Base-by-base conservation (phyloP, 2,797 vertebrate genomes). In the Adrianichthys oophorus region DNA sequence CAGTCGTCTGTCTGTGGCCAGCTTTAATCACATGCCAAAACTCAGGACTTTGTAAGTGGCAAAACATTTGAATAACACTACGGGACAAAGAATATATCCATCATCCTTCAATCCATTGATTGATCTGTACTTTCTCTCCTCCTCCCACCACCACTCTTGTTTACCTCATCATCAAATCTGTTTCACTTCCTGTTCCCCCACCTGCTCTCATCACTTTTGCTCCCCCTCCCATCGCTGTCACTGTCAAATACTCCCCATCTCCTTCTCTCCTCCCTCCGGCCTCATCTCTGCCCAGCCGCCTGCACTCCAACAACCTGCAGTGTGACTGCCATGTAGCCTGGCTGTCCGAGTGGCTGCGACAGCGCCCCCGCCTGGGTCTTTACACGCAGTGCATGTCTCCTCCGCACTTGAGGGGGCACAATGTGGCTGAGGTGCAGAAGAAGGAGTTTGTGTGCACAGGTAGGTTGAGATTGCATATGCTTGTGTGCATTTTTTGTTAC, bases 21-120 rank as follows among this genome's bases (percentile, higher is more conserved):
- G 97, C 89, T 99, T 99, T 93, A 99, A 99, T 91, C 96, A 98
- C 76, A 99, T 99, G 97, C 97, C 97, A 37, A 98, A 98, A 79
- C 97, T 99, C 79, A 91, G 97, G 84, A 99, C 97, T 73, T 99
- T 99, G 97, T 99, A 90, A 98, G 97, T 96, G 87, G 52, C 72
- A 18, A 19, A 14, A 37, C 32, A 37, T 37, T 37, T 37, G 32
- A 12, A 12, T 10, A 10, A 37, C 32, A 37, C 3, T 12, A 37
- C 32, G 0, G 1, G n/a, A 0, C 1, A n/a, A 56, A 59, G 29
- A 40, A 23, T 47, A 19, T 29, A 40, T 55, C 40, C 55, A 51
- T 66, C 60, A 63, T 70, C 46, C 3, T 2, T 48, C 47, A 48
- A 63, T 59, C 58, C 66, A 82, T 71, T 60, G 65, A 82, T 79